These are phyloP conservation scores for Drosophila parvula DNA, from an alignment of 1,140 invertebrate species.

Conservation along the genomic window DNA sequence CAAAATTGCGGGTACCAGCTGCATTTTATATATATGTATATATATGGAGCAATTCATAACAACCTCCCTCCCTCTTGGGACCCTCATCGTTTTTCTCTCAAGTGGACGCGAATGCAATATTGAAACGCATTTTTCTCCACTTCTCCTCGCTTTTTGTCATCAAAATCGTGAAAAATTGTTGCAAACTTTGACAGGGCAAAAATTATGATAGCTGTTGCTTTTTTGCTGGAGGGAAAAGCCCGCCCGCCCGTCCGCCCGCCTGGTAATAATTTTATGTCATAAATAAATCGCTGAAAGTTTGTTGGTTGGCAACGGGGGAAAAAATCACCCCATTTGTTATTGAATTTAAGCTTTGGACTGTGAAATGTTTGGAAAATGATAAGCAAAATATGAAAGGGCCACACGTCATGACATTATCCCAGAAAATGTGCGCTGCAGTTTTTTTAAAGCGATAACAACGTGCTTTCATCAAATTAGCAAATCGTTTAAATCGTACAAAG, in stretches of 20 bases:
- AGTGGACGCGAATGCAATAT: conserved; percentile 53
- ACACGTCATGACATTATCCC: neutral
- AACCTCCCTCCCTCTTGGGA: neutral
- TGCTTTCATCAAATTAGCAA: conserved; percentile 29
- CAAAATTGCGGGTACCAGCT: conserved; percentile 45
- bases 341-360: conserved; percentile 49
- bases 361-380: conserved; percentile 36
- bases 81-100: conserved; percentile 34
- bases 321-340: conserved; percentile 48
- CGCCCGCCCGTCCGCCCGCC: conserved; percentile 23
- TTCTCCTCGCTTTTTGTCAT: conserved; percentile 42
- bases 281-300: conserved; percentile 62
- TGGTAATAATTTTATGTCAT: conserved; percentile 71
- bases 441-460: conserved; percentile 27
- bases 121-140: conserved; percentile 60
- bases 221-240: conserved; percentile 7
- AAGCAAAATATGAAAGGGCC: conserved; percentile 12
- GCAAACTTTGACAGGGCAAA: conserved; percentile 74
- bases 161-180: conserved; percentile 78
- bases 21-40: conserved; percentile 31
- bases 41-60: conserved; percentile 26
- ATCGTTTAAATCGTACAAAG: conserved; percentile 28
- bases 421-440: neutral
- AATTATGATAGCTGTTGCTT: conserved; percentile 71
- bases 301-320: conserved; percentile 13